These are phyloP conservation scores for Ptychochromis oligacanthus DNA, from an alignment of 2,113 vertebrate genomes.

Conservation along the genomic window DNA sequence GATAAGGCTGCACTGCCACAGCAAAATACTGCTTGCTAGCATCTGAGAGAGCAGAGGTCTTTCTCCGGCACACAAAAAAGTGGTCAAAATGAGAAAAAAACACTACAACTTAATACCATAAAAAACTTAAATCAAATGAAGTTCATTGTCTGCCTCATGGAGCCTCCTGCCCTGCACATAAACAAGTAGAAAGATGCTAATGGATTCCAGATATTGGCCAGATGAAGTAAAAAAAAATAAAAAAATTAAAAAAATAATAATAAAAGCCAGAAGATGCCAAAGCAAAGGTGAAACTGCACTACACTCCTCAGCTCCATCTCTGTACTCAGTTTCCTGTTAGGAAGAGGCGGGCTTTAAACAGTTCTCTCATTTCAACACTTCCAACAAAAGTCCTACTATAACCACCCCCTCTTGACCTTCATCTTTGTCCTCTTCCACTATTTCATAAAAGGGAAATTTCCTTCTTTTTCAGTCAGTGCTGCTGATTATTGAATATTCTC, in stretches of 20 bases:
- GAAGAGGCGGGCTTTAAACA: slow-evolving; percentile 46
- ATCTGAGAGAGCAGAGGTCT: slow-evolving; percentile 59
- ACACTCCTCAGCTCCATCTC: slow-evolving; percentile 39
- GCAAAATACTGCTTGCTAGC: slow-evolving; percentile 67
- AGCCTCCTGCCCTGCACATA: slow-evolving; percentile 31
- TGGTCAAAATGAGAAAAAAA: slow-evolving; percentile 55
- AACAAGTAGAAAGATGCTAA: slow-evolving; percentile 54
- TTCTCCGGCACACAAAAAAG: slow-evolving; percentile 66
- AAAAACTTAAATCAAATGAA: slow-evolving; percentile 45
- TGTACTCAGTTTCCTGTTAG: slow-evolving; percentile 41
- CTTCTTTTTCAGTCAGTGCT: background rate
- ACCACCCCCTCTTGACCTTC: background rate
- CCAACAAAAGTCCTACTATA: background rate
- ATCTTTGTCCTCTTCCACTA: background rate
- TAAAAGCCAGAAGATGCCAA: slow-evolving; percentile 19
- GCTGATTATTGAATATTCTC: background rate
- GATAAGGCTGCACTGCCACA: slow-evolving; percentile 68
- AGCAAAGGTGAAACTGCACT: slow-evolving; percentile 19
- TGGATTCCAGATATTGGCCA: slow-evolving; percentile 34
- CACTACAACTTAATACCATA: slow-evolving; percentile 60
- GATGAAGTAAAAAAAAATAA: slow-evolving; percentile 5
- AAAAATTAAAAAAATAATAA: too few species aligned
- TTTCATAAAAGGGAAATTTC: background rate
- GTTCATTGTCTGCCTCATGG: slow-evolving; percentile 30
- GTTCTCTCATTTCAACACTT: slow-evolving; percentile 23